Evolutionary conservation across 2,888 invertebrate genomes (phyloP).

Genomic region (Microplitis manilae): DNA sequence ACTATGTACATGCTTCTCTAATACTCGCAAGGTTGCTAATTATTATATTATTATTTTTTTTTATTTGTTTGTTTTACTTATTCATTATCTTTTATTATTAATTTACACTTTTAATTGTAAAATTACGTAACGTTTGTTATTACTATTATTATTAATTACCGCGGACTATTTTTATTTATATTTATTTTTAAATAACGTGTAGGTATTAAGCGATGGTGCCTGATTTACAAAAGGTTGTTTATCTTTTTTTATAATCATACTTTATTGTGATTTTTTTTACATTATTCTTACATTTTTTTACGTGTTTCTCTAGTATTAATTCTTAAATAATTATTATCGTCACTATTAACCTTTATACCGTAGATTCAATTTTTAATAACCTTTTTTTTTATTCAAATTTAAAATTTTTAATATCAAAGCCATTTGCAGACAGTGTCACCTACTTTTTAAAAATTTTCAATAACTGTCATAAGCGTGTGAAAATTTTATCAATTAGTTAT

Average conservation of each 20-base stretch:
- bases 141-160: conserved; percentile 27
- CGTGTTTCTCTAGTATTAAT: conserved; percentile 28
- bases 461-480: no score
- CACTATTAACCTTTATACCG: conserved; percentile 38
- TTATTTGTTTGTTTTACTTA: conserved; percentile 49
- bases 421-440: no score
- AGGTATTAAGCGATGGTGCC: conserved; percentile 59
- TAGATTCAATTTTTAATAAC: not conserved
- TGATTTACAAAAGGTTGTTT: conserved; percentile 64
- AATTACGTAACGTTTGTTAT: conserved; percentile 38
- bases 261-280: conserved; percentile 65
- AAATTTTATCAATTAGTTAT: no score
- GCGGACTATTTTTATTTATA: conserved; percentile 58
- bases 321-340: conserved; percentile 3
- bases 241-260: conserved; percentile 50
- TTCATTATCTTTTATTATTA: conserved; percentile 41
- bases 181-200: conserved; percentile 56
- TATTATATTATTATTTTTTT: conserved; percentile 55
- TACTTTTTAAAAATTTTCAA: no score
- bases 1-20: conserved; percentile 66
- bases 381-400: not conserved
- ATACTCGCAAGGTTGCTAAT: conserved; percentile 67
- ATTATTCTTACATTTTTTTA: conserved; percentile 56
- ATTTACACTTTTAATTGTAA: conserved; percentile 4
- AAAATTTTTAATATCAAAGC: not conserved